Base-by-base conservation (phyloP, 2,113 vertebrate species). In the Puffinus mauretanicus region DNA sequence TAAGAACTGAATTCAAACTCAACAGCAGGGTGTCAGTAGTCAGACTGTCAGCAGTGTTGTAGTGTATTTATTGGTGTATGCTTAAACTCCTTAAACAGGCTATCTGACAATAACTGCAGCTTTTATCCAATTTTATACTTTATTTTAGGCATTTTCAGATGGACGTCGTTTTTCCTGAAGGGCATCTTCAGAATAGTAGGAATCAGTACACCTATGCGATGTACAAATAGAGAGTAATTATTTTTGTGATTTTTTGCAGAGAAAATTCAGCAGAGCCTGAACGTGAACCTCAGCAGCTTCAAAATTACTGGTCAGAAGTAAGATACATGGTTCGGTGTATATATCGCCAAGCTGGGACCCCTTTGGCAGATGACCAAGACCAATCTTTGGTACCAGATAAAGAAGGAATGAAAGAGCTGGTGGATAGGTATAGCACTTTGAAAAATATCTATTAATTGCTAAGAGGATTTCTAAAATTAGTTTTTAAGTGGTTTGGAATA, bases 261-360 rank as follows among this genome's bases (percentile, higher is more conserved):
- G 99, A 99, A 97, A 98, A 99, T 93, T 98, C 99, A 25, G 98
- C 98, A 34, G 99, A 99, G 96, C 98, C 98, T 12, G 99, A 99
- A 95, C 98, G 99, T 62, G 99, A 99, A 95, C 99, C 99, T 24
- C 99, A 99, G 97, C 99, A 99, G 97, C 99, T 99, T 88, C 99
- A 99, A 97, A 99, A 99, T 96, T 99, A 98, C 97, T 99, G 99
- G 99, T 99, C 99, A 4, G 99, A 99, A 97, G 99, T 99, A 70
- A 99, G 99, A 69, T 99, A 99, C 97, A 98, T 99, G 97, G 99
- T 99, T 61, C 99, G 99, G 75, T 99, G 99, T 95, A 99, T 99
- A 96, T 99, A 99, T 98, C 99, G 99, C 25, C 99, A 99, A 95
- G 99, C 99, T 7, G 99, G 99, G 64, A 99, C 99, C 5, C 98